Percentiles rank a stretch among this genome's conserved stretches.
These are phyloP conservation scores for Pao palembangensis DNA, from an alignment of 2,113 vertebrate genomes.

Conservation along the genomic window DNA sequence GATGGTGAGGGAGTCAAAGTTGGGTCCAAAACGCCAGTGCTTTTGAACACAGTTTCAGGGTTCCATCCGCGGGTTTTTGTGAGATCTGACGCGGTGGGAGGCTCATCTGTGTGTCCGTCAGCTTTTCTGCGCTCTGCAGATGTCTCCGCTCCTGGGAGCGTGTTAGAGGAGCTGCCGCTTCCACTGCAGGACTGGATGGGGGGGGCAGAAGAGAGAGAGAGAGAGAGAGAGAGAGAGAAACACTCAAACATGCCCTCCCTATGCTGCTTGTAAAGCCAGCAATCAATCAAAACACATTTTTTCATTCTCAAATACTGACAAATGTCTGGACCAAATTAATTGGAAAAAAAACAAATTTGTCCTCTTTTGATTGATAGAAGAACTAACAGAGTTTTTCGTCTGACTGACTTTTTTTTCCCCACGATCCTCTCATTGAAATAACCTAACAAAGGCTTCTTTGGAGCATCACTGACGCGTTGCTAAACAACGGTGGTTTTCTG, in stretches of 20 bases:
- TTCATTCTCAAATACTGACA: neutral
- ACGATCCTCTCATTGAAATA: too few relatives aligned
- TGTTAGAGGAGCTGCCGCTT: neutral
- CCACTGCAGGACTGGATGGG: slow-evolving; percentile 35
- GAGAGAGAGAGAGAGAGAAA: neutral
- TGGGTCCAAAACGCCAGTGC: slow-evolving; percentile 9
- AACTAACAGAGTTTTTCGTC: neutral
- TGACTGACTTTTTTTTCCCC: too few relatives aligned
- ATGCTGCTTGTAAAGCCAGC: neutral
- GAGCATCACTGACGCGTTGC: too few relatives aligned
- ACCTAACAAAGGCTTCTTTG: too few relatives aligned
- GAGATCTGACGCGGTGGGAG: slow-evolving; percentile 1
- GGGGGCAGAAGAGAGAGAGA: slow-evolving; percentile 6
- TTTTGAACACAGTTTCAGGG: neutral
- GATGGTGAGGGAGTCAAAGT: slow-evolving; percentile 26
- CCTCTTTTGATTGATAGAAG: slow-evolving; percentile 1
- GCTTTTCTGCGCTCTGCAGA: slow-evolving; percentile 19
- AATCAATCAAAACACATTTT: slow-evolving; percentile 6
- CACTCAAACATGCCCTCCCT: neutral
- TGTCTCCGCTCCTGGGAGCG: slow-evolving; percentile 22
- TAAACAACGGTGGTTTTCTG: too few relatives aligned
- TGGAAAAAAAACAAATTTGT: too few relatives aligned
- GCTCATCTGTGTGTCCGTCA: slow-evolving; percentile 7
- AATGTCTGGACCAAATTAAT: neutral
- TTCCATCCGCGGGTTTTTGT: too few relatives aligned